Evolutionary conservation across 2,888 invertebrate species (phyloP).

Genomic region (Sabatieria punctata): DNA sequence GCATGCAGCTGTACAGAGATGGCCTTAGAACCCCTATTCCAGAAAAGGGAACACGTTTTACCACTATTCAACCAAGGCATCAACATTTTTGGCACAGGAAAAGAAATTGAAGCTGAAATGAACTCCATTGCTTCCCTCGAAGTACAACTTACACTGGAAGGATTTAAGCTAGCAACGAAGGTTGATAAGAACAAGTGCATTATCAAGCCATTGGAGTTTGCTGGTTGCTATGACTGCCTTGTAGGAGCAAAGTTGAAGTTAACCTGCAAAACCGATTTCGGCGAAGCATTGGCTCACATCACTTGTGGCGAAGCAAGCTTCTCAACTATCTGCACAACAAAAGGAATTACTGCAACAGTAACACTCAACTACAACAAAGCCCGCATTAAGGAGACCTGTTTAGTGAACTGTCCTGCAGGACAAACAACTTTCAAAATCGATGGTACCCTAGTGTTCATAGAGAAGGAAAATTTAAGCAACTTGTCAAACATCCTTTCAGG

Average conservation of each 20-base stretch:
- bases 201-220: neutral
- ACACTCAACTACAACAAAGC: neutral
- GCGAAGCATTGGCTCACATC: conserved; percentile 6
- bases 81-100: neutral
- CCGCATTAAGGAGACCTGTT: neutral
- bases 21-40: too few relatives aligned
- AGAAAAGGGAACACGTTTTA: neutral
- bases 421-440: neutral
- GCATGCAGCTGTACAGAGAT: neutral
- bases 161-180: neutral
- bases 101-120: neutral
- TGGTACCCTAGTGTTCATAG: neutral
- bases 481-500: neutral
- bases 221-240: neutral
- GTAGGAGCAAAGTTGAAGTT: neutral
- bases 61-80: neutral
- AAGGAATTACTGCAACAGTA: neutral
- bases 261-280: neutral
- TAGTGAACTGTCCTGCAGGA: neutral
- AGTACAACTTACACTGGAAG: neutral
- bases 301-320: neutral
- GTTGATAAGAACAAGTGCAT: neutral
- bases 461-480: neutral
- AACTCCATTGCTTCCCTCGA: neutral
- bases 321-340: neutral